Percentiles rank a stretch among this genome's conserved stretches.
phyloP scores from a whole-genome alignment of 2,888 invertebrate genomes.

The Netelia fuscicornis region DNA sequence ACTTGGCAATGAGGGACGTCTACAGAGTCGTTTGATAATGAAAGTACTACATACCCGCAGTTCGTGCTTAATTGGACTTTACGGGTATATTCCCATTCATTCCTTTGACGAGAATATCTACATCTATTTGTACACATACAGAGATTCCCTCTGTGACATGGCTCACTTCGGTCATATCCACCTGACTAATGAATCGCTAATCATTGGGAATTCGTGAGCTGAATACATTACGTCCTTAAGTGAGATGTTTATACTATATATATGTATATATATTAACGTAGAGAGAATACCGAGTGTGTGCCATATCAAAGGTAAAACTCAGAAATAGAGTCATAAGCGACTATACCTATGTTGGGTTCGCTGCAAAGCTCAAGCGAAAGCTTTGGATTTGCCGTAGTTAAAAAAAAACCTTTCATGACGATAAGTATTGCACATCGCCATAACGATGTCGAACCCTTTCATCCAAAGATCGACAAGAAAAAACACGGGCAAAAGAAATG shows the following conservation, averaged over 20 bases:
- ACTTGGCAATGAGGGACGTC: no score
- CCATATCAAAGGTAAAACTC: slow-evolving; percentile 71
- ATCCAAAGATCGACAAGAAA: slow-evolving; percentile 49
- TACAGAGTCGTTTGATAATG: not conserved
- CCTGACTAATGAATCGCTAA: slow-evolving; percentile 64
- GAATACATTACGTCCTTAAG: slow-evolving; percentile 29
- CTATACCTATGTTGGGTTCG: slow-evolving; percentile 33
- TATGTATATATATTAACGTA: not conserved
- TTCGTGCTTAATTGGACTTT: slow-evolving; percentile 35
- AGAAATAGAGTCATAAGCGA: slow-evolving; percentile 41
- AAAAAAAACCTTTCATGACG: slow-evolving; percentile 49
- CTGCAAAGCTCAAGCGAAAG: slow-evolving; percentile 54
- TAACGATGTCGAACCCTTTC: slow-evolving; percentile 68
- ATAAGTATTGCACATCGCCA: slow-evolving; percentile 53
- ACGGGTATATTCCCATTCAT: slow-evolving; percentile 16
- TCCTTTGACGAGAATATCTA: slow-evolving; percentile 48
- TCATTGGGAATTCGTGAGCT: slow-evolving; percentile 58
- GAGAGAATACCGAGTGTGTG: slow-evolving; percentile 17
- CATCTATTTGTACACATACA: slow-evolving; percentile 18
- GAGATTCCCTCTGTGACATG: slow-evolving; percentile 33
- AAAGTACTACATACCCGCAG: slow-evolving; percentile 2
- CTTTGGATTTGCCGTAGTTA: slow-evolving; percentile 49
- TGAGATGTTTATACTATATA: not conserved
- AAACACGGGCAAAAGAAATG: not conserved
- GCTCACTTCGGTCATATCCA: slow-evolving; percentile 34